Evolutionary conservation across 2,797 vertebrate species (phyloP), one percentile per base, ranked within the genome.

Genomic region (Parambassis ranga): DNA sequence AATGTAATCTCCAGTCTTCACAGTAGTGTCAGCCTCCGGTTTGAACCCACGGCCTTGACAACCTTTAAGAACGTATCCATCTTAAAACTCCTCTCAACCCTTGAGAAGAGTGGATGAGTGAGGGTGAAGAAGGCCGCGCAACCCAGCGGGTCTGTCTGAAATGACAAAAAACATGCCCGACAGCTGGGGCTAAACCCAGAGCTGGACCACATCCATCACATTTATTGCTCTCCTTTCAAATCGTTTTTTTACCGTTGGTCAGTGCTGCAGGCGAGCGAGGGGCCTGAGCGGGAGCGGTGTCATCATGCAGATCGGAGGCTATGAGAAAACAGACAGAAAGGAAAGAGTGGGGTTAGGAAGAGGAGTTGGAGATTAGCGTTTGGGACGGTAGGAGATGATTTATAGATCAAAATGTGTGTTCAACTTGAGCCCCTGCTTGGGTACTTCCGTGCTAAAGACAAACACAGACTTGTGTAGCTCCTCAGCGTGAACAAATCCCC

Each of bases 151-250:
- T 80, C 71, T 84, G 82, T 82, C 80, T 75, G 77, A 79, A 70
- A 88, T 80, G 87, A 91, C 84, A 85, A 79, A 91, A 87, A 90
- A 86, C 88, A 91, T 88, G 82, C 57, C 84, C 76, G 66, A 89
- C 90, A 93, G 91, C 91, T 92, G 92, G 83, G 55, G 74, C 84
- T 77, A 71, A 80, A 87, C 71, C 79, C 53, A 11, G 71, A 75
- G 79, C 70, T 83, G 81, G 75, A 76, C 62, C 69, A 73, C 87
- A 92, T 93, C 89, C 84, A 91, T 92, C 91, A 92, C 72, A 53
- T 92, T 92, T 92, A 92, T 87, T 87, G 84, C 79, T 70, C 67
- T 57, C 68, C 77, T 76, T 83, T 82, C 75, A 80, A 89, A 89
- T 89, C 81, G 73, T 78, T 89, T 84, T 78, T 89, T 84, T 60